Conservation (phyloP, 53 echinoderm and acorn worm species). For the Arbacia lixula region DNA sequence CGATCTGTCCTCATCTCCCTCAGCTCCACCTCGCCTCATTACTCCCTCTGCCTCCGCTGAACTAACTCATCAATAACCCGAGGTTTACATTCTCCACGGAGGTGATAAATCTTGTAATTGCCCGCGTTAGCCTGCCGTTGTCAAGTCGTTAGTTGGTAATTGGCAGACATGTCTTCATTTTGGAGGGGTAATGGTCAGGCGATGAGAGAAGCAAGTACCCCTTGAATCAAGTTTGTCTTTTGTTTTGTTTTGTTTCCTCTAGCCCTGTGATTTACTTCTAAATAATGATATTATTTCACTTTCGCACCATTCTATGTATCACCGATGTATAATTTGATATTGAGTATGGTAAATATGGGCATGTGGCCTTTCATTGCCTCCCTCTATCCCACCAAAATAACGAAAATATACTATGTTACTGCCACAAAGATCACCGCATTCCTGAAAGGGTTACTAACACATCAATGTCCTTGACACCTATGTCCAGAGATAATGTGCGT, state of each 20-base stretch:
- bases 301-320: too few species aligned
- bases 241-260: background rate
- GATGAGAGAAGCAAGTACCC: background rate
- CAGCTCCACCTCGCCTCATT: slow-evolving; percentile 30
- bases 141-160: slow-evolving; percentile 31
- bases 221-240: background rate
- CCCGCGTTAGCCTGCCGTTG: slow-evolving; percentile 36
- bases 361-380: too few species aligned
- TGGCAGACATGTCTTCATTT: slow-evolving; percentile 20
- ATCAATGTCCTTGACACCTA: too few species aligned
- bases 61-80: slow-evolving; percentile 25
- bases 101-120: slow-evolving; percentile 46
- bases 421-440: too few species aligned
- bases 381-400: too few species aligned
- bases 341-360: too few species aligned
- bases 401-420: too few species aligned
- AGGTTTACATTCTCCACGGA: background rate
- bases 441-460: too few species aligned
- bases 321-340: too few species aligned
- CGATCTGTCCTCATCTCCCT: too few species aligned
- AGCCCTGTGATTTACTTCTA: background rate
- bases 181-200: background rate
- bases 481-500: too few species aligned
- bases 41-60: background rate
- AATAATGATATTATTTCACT: too few species aligned